These are phyloP conservation scores for Copsychus sechellarum DNA, from an alignment of 2,113 vertebrate species.

Conservation along the genomic window DNA sequence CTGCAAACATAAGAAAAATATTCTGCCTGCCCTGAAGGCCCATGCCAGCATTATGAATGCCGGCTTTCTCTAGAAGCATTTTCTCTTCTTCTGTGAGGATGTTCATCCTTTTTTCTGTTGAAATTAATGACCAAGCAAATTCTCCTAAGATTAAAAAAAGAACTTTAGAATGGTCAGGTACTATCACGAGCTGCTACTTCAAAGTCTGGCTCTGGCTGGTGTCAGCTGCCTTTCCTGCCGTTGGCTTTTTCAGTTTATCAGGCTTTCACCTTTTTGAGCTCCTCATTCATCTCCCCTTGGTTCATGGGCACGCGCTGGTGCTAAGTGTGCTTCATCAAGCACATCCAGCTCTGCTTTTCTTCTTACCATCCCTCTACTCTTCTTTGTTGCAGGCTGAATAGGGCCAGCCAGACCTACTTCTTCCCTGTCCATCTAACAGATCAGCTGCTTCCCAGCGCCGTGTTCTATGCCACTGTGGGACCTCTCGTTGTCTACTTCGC, in stretches of 20 bases:
- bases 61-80: neutral
- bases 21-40: neutral
- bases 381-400: slow-evolving; percentile 82
- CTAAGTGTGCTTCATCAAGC: neutral
- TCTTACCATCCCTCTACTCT: neutral
- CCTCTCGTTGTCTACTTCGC: slow-evolving; percentile 92
- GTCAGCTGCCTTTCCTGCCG: neutral
- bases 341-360: neutral
- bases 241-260: neutral
- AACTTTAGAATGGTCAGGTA: neutral
- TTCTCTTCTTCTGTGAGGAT: neutral
- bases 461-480: slow-evolving; percentile 96
- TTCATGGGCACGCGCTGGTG: neutral
- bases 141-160: neutral
- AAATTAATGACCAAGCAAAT: neutral
- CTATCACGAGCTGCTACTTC: neutral
- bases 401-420: slow-evolving; percentile 98
- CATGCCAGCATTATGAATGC: neutral
- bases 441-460: slow-evolving; percentile 92
- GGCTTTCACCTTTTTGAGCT: neutral
- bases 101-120: neutral
- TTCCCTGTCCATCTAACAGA: slow-evolving; percentile 97
- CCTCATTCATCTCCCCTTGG: neutral
- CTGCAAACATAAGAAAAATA: neutral
- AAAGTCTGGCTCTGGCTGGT: neutral